Conservation (phyloP, 2,113 vertebrate species). For the Perca fluviatilis region DNA sequence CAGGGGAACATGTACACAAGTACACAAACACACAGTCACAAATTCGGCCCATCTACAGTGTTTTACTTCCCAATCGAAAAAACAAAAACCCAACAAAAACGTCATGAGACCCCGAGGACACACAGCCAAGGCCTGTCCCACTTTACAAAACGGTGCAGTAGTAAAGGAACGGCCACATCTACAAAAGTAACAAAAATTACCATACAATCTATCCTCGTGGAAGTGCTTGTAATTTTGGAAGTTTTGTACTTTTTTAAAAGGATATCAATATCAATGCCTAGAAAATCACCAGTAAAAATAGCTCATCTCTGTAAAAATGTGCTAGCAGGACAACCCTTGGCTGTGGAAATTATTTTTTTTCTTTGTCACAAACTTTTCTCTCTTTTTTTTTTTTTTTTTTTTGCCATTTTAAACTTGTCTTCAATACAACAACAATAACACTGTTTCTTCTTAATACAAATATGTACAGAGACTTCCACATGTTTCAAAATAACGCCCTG, state of each 20-base stretch:
- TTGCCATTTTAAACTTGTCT: constrained; percentile 67
- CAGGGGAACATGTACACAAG: constrained; percentile 84
- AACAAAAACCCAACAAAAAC: constrained; percentile 4
- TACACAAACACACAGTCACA: constrained; percentile 87
- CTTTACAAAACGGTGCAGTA: constrained; percentile 83
- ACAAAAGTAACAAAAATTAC: constrained; percentile 84
- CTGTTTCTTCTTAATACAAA: constrained; percentile 84
- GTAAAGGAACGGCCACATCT: constrained; percentile 82
- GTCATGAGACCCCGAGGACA: constrained; percentile 72
- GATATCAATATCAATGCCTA: constrained; percentile 82
- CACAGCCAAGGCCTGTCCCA: constrained; percentile 86
- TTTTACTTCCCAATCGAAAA: constrained; percentile 71
- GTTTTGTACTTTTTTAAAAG: constrained; percentile 81
- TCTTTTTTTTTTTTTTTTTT: constrained; percentile 12
- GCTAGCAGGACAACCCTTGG: constrained; percentile 85
- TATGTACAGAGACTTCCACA: constrained; percentile 86
- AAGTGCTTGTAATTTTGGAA: constrained; percentile 84
- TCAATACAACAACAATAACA: constrained; percentile 86
- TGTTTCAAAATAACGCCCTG: constrained; percentile 86
- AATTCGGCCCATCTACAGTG: constrained; percentile 81
- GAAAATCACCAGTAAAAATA: constrained; percentile 90
- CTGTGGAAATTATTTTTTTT: constrained; percentile 69
- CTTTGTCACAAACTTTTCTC: constrained; percentile 71
- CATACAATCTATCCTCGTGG: constrained; percentile 82
- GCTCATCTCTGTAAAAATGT: constrained; percentile 88